Evolutionary conservation across 2,888 invertebrate species (phyloP).

Genomic region (Tipula helvola): DNA sequence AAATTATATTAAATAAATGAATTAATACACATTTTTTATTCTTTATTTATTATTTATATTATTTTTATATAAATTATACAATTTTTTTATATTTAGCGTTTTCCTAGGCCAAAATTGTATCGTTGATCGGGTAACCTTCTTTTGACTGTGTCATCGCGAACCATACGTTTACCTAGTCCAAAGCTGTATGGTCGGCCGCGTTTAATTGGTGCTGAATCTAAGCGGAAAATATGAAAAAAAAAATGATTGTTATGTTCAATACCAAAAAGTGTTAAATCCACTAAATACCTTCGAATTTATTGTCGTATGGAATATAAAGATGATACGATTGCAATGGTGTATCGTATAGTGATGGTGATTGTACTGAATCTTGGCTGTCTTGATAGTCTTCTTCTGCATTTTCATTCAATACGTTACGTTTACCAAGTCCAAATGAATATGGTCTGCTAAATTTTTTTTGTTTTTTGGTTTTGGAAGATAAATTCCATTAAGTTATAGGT

Average conservation of each 20-base stretch:
- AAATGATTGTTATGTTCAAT: too few relatives aligned
- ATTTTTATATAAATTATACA: not conserved
- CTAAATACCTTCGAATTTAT: slow-evolving; percentile 13
- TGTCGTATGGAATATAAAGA: not conserved
- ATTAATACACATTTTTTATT: not conserved
- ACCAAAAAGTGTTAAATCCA: not conserved
- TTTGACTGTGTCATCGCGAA: slow-evolving; percentile 17
- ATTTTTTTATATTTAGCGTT: slow-evolving; percentile 25
- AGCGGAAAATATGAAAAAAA: not conserved
- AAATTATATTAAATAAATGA: not conserved
- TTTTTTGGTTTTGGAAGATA: not conserved
- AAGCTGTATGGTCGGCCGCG: slow-evolving; percentile 52
- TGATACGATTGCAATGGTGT: not conserved
- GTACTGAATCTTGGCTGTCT: not conserved
- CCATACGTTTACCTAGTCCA: slow-evolving; percentile 50
- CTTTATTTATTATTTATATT: not conserved
- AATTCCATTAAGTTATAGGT: not conserved
- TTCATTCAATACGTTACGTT: slow-evolving; percentile 18
- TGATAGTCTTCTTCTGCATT: slow-evolving; percentile 21
- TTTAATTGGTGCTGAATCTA: slow-evolving; percentile 26
- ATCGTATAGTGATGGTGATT: not conserved
- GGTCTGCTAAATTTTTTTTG: slow-evolving; percentile 21
- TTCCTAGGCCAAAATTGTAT: slow-evolving; percentile 46
- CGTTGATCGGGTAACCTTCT: slow-evolving; percentile 24
- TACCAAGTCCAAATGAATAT: slow-evolving; percentile 34